Evolutionary conservation across 2,113 vertebrate species (phyloP).

Genomic region (Galemys pyrenaicus): DNA sequence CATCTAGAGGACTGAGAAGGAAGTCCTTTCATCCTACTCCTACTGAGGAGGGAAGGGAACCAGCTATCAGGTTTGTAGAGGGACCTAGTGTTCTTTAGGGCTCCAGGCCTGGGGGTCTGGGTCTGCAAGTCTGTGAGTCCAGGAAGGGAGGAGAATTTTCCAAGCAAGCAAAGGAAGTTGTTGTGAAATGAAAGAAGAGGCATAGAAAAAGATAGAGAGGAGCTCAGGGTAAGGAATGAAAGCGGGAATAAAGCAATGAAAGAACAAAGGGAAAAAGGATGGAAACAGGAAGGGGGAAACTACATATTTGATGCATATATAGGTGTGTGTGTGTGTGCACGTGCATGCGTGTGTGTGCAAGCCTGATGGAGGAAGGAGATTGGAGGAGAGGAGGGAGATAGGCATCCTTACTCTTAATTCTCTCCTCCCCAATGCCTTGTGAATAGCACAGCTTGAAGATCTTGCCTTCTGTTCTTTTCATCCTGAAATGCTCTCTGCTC

Average conservation of each 20-base stretch:
- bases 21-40: background rate
- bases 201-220: background rate
- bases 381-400: background rate
- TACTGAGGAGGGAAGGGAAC: background rate
- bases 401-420: too few relatives aligned
- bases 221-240: background rate
- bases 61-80: rapidly evolving
- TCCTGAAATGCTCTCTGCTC: background rate
- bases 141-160: background rate
- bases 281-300: background rate
- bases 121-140: background rate
- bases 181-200: background rate
- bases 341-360: background rate
- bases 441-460: too few relatives aligned
- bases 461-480: background rate
- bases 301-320: rapidly evolving
- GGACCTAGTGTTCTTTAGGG: background rate
- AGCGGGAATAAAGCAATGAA: background rate
- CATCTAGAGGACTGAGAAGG: background rate
- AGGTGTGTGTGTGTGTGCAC: too few relatives aligned
- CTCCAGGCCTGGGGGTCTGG: background rate
- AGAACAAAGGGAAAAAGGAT: background rate
- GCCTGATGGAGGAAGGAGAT: background rate
- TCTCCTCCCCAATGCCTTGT: rapidly evolving
- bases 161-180: background rate